Base-by-base conservation (phyloP, 1,140 invertebrate genomes). In the Drosophila auraria region DNA sequence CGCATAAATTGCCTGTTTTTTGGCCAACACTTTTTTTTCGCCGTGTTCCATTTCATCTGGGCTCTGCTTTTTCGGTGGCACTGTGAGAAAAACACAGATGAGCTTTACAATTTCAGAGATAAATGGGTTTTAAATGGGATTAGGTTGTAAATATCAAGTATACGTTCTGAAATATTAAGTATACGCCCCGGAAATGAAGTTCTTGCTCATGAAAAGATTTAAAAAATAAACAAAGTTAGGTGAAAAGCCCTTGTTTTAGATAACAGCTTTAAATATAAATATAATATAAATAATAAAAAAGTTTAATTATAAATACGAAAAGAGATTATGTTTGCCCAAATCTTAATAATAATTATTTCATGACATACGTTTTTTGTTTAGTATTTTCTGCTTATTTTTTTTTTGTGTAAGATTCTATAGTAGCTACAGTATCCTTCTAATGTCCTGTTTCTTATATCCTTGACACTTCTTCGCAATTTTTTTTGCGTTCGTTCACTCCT, bases 1-100 rank as follows among this genome's bases (percentile, higher is more conserved):
- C 75, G 76, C 68, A 72, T 72, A 79, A 79, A 79, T 78, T 79
- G 66, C 59, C 49, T 49, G 59, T 60, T 57, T 60, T 51, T 61
- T 7, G 62, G 49, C 20, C 63, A 44, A 36, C 57, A 68, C 36
- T 58, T 25, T 57, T 59, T 77, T 78, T 75, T 42, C 17, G n/a
- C 40, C 58, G 54, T 54, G 38, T 71, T 56, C 20, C 65, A 44
- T 69, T 76, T 50, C 30, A 49, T 30, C 54, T 11, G 38, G 38
- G 20, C 8, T 44, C 30, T n/a, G 38, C 7, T 20, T 59, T 44
- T 25, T n/a, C 7, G 54, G 54, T 3, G 5, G 5, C 54, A 56
- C 54, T 23, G 20, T 9, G 14, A 56, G 33, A 36, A 36, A 36
- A 36, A 11, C 33, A 11, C 0, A 3, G 33, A 36, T 0, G 3